Evolutionary conservation across 2,113 vertebrate genomes (phyloP).

Genomic region (Xenopus borealis): DNA sequence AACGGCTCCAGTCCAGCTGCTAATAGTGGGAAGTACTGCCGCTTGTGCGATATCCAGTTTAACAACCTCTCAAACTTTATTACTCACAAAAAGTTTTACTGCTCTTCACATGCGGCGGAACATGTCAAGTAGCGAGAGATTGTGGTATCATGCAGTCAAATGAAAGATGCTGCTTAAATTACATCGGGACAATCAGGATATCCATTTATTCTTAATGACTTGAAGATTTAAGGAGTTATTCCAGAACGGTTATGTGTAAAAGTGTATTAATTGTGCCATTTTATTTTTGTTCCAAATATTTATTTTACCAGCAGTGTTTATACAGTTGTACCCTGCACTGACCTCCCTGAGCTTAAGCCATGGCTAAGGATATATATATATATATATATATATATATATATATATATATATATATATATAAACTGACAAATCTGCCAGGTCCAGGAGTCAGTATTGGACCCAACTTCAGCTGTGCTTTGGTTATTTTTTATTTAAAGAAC

Average conservation of each 20-base stretch:
- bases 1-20: slow-evolving; percentile 80
- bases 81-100: slow-evolving; percentile 99
- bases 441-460: slow-evolving; percentile 77
- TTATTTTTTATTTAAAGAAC: slow-evolving; percentile 99
- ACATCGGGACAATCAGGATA: slow-evolving; percentile 91
- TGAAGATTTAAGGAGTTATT: slow-evolving; percentile 83
- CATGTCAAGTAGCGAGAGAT: slow-evolving; percentile 84
- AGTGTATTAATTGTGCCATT: slow-evolving; percentile 99
- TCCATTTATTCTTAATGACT: slow-evolving; percentile 79
- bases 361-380: too few relatives aligned
- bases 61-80: slow-evolving; percentile 99
- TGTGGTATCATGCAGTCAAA: slow-evolving; percentile 79
- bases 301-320: slow-evolving; percentile 63
- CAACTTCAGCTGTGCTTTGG: slow-evolving; percentile 90
- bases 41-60: slow-evolving; percentile 98
- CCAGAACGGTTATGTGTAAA: slow-evolving; percentile 92
- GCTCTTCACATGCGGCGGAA: slow-evolving; percentile 97
- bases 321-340: slow-evolving; percentile 29
- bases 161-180: slow-evolving; percentile 81
- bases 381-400: too few relatives aligned
- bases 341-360: background rate
- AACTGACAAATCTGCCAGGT: slow-evolving; percentile 70
- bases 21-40: slow-evolving; percentile 94
- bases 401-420: too few relatives aligned
- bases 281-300: slow-evolving; percentile 65